Evolutionary conservation across 2,888 invertebrate genomes (phyloP), one percentile per base, ranked within the genome.

Genomic region (Ceramica pisi): DNA sequence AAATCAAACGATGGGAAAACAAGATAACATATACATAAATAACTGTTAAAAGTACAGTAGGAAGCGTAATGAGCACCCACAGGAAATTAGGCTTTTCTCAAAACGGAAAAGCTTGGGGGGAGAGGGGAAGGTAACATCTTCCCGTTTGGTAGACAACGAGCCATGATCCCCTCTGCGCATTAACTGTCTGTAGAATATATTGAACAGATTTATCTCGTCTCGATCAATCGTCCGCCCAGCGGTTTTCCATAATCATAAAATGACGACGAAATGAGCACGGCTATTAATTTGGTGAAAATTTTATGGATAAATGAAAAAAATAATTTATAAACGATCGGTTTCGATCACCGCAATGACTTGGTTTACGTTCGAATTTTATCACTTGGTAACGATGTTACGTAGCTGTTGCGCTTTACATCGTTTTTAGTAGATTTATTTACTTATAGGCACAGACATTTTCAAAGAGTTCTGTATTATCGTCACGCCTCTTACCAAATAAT

Each of bases 81-180:
- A 88, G 90, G 89, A 90, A 90, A 90, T 90, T 87, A 87, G 84
- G 76, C 87, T 85, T 83, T 86, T 84, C 84, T 79, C 85, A 79
- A 74, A 82, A 85, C 83, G 87, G 84, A 83, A 83, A 86, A 78
- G 72, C 74, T 77, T 46, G 75, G 74, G 79, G 84, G 68, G 67
- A 56, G 78, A 21, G 78, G 76, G 78, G 79, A 81, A 80, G 77
- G 83, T 70, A 83, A 74, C 69, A 82, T 79, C 81, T 85, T 87
- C 82, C 86, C 86, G 88, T 82, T 83, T 82, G 82, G 80, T 82
- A 72, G 80, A 82, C 87, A 67, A 83, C 84, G 82, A 78, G 78
- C 68, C 60, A 65, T 57, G 60, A 71, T 68, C 63, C 61, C 65
- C 76, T 56, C 68, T 69, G 71, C 73, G 61, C 75, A 71, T 81